Percentiles rank a stretch among this genome's conserved stretches.
Evolutionary conservation across 2,797 vertebrate species (phyloP).

Genomic region (Austrolebias charrua): DNA sequence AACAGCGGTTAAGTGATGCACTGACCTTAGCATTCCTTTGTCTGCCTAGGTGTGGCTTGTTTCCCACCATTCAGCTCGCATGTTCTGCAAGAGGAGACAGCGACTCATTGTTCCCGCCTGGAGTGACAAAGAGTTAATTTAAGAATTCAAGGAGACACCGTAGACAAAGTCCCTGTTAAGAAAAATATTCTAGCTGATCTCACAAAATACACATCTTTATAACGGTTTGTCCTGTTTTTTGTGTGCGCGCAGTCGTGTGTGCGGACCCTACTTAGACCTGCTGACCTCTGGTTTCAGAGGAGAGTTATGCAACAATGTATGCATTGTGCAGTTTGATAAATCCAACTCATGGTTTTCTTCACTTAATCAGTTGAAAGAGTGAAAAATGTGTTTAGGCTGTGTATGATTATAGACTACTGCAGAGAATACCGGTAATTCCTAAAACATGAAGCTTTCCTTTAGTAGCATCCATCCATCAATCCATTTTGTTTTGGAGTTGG

Average conservation of each 20-base stretch:
- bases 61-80: constrained; percentile 67
- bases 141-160: constrained; percentile 32
- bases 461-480: no score
- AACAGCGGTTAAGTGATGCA: constrained; percentile 49
- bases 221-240: neutral
- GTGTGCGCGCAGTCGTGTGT: neutral
- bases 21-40: constrained; percentile 51
- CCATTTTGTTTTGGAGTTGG: no score
- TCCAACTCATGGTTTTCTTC: constrained; percentile 18
- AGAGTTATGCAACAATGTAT: constrained; percentile 48
- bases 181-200: constrained; percentile 11
- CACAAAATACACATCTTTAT: constrained; percentile 1
- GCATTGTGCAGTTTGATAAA: constrained; percentile 54
- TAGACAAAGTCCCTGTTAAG: constrained; percentile 17
- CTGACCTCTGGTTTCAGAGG: constrained; percentile 13
- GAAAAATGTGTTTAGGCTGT: constrained; percentile 10
- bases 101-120: constrained; percentile 53
- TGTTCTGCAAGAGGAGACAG: constrained; percentile 53
- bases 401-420: neutral
- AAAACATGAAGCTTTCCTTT: neutral
- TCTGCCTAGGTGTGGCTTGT: constrained; percentile 59
- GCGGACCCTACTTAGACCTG: constrained; percentile 19
- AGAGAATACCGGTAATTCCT: neutral
- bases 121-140: constrained; percentile 37
- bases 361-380: constrained; percentile 4